These are phyloP conservation scores for Laupala kohalensis DNA, from an alignment of 1,140 invertebrate species.

Conservation along the genomic window DNA sequence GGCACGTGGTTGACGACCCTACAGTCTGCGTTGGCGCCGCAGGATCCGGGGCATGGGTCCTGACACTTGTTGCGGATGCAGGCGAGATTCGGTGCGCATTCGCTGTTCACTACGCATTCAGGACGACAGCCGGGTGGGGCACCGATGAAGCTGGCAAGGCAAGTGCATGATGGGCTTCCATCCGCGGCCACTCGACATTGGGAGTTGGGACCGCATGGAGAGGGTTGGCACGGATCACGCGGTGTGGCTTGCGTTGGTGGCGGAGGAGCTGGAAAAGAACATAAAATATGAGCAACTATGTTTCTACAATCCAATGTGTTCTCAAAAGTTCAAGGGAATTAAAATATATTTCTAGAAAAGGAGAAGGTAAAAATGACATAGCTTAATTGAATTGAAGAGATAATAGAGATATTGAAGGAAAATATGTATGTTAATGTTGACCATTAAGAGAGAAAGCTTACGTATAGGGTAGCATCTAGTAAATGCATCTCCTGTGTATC, in stretches of 20 bases:
- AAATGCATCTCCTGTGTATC: slow-evolving; percentile 56
- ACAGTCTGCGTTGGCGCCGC: slow-evolving; percentile 56
- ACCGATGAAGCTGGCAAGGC: slow-evolving; percentile 22
- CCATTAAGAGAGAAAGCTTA: slow-evolving; percentile 6
- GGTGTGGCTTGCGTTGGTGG: slow-evolving; percentile 28
- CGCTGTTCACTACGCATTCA: slow-evolving; percentile 21
- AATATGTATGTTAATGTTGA: not conserved
- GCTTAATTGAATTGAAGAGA: not conserved
- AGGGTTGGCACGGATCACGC: slow-evolving; percentile 47
- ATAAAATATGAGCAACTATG: not conserved
- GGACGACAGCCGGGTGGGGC: slow-evolving; percentile 18
- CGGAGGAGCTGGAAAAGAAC: slow-evolving; percentile 22
- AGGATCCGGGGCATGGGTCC: slow-evolving; percentile 44
- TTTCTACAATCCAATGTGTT: not conserved
- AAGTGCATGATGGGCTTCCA: slow-evolving; percentile 31
- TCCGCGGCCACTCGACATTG: slow-evolving; percentile 42
- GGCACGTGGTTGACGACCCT: slow-evolving; percentile 59
- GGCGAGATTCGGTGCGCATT: slow-evolving; percentile 26
- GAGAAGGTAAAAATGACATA: not conserved
- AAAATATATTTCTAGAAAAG: not conserved
- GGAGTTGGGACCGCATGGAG: slow-evolving; percentile 59
- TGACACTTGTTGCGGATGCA: slow-evolving; percentile 25
- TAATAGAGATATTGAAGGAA: not conserved
- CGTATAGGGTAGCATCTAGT: slow-evolving; percentile 34
- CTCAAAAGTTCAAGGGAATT: not conserved